Percentiles rank a stretch among this genome's conserved stretches.
Conservation (phyloP, 2,888 invertebrate genomes). For the Melangyna quadrimaculata region DNA sequence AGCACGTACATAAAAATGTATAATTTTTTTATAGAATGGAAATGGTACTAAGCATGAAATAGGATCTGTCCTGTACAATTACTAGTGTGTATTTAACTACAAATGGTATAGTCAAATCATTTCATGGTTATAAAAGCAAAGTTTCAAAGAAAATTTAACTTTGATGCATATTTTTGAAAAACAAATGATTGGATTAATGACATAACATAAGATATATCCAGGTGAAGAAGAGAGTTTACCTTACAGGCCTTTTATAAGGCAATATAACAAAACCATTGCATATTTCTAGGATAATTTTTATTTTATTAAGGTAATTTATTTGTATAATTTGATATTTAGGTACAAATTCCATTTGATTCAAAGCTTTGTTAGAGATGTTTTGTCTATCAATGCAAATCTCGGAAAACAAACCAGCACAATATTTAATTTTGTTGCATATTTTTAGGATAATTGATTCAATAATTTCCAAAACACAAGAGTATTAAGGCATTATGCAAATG, state of each 20-base stretch:
- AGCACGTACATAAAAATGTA: slow-evolving; percentile 44
- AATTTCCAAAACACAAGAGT: too few relatives aligned
- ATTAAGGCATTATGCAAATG: too few relatives aligned
- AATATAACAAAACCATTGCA: too few relatives aligned
- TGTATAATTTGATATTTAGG: too few relatives aligned
- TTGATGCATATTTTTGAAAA: not conserved
- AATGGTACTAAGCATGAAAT: slow-evolving; percentile 39
- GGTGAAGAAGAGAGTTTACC: not conserved
- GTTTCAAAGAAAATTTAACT: not conserved
- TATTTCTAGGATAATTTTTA: not conserved
- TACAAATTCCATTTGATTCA: too few relatives aligned
- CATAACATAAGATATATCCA: not conserved
- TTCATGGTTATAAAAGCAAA: not conserved
- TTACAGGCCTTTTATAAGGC: not conserved
- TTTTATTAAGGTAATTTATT: not conserved
- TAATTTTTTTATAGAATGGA: not conserved
- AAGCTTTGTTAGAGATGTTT: too few relatives aligned
- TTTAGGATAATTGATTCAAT: not conserved
- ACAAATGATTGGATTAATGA: not conserved
- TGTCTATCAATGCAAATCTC: too few relatives aligned
- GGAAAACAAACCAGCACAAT: too few relatives aligned
- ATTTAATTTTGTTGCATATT: not conserved
- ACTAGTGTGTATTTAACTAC: not conserved
- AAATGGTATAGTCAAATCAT: not conserved
- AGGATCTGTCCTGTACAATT: not conserved